A percentile compares a stretch with the other conserved stretches of the same genome.
phyloP scores from a whole-genome alignment of 2,797 vertebrate genomes.

The Mormyrus proboscirostris region DNA sequence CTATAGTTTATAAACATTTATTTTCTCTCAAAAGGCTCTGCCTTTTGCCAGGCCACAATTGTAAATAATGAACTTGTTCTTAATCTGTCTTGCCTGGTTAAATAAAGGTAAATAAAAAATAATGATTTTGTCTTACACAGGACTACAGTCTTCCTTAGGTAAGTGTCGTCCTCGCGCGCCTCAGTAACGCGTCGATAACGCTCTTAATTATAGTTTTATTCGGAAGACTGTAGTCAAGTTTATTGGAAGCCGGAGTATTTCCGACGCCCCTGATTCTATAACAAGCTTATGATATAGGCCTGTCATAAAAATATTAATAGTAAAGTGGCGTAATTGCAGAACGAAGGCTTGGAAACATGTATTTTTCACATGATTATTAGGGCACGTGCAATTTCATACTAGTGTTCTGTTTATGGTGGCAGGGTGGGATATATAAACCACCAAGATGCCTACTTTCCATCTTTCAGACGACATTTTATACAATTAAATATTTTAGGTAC shows the following conservation, averaged over 20 bases:
- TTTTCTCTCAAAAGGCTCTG: too few relatives aligned
- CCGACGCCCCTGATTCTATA: neutral
- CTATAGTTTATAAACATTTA: neutral
- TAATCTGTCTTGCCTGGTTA: too few relatives aligned
- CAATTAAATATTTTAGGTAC: neutral
- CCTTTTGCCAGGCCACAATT: too few relatives aligned
- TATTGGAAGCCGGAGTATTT: neutral
- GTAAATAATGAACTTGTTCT: too few relatives aligned
- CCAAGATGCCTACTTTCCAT: neutral
- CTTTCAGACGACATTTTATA: neutral
- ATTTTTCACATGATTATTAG: neutral
- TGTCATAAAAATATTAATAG: neutral
- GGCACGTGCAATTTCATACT: neutral
- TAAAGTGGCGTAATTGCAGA: neutral
- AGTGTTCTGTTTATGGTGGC: neutral
- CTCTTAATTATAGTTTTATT: neutral
- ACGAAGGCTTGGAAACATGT: neutral
- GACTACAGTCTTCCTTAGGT: neutral
- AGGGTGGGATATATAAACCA: neutral
- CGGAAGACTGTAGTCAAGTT: neutral
- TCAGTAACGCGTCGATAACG: neutral
- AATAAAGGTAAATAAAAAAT: neutral
- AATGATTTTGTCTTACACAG: neutral
- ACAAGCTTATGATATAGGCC: neutral
- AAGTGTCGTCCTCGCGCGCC: neutral